Conservation (phyloP, 2,888 invertebrate species). For the Orthonychiurus folsomi region DNA sequence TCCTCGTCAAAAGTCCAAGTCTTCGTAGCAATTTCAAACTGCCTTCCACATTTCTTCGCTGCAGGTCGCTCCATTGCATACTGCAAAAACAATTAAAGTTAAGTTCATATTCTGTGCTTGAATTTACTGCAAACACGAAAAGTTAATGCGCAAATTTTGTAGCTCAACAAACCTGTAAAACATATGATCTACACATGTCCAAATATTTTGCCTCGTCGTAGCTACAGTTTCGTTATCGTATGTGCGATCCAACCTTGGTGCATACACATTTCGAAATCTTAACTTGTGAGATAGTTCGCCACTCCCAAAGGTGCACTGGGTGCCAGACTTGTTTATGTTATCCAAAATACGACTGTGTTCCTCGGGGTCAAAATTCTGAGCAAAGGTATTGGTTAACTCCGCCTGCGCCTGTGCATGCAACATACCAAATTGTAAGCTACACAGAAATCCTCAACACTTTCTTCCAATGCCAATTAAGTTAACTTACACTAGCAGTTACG, state of each 20-base stretch:
- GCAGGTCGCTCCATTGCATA: slow-evolving; percentile 27
- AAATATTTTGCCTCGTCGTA: slow-evolving; percentile 65
- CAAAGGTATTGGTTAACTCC: slow-evolving; percentile 7
- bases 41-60: slow-evolving; percentile 43
- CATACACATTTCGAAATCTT: slow-evolving; percentile 60
- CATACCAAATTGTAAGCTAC: too few species aligned
- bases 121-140: background rate
- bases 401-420: background rate
- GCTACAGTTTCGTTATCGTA: slow-evolving; percentile 50
- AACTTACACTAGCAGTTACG: too few species aligned
- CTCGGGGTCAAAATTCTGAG: background rate
- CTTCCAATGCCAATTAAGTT: too few species aligned
- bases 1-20: slow-evolving; percentile 57
- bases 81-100: slow-evolving; percentile 29
- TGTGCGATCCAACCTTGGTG: slow-evolving; percentile 46
- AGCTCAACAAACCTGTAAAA: slow-evolving; percentile 68
- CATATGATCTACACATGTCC: slow-evolving; percentile 84
- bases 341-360: slow-evolving; percentile 15
- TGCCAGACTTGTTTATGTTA: slow-evolving; percentile 15
- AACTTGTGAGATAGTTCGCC: slow-evolving; percentile 59
- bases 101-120: slow-evolving; percentile 24
- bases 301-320: slow-evolving; percentile 49
- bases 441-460: too few species aligned
- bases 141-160: background rate
- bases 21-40: slow-evolving; percentile 54